Percentiles rank a stretch among this genome's conserved stretches.
Conservation (phyloP, 2,797 vertebrate species). For the Brachyrhaphis roseni region DNA sequence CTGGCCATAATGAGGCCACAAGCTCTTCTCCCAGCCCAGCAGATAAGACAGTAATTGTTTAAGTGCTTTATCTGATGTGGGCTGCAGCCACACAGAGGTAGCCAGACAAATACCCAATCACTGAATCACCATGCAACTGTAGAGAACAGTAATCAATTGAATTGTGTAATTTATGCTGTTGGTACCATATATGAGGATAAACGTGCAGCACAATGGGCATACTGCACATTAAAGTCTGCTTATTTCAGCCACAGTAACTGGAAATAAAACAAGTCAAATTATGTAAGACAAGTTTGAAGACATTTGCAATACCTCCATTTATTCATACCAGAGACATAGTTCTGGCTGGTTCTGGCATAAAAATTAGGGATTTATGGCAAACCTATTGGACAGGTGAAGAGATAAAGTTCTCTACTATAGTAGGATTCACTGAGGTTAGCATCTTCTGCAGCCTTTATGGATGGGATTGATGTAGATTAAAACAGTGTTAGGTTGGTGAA, state of each 20-base stretch:
- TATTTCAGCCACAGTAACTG: slow-evolving; percentile 5
- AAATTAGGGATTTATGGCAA: not conserved
- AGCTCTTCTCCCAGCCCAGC: slow-evolving; percentile 70
- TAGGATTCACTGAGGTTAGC: not conserved
- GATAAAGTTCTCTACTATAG: not conserved
- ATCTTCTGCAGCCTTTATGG: not conserved
- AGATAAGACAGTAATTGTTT: slow-evolving; percentile 83
- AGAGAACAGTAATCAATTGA: slow-evolving; percentile 15
- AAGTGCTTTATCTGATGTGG: slow-evolving; percentile 81
- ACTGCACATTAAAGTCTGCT: not conserved
- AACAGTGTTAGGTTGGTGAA: not conserved
- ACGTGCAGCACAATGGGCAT: not conserved
- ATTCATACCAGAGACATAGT: not conserved
- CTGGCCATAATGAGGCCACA: slow-evolving; percentile 78
- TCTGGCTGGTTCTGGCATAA: not conserved
- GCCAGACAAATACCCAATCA: slow-evolving; percentile 49
- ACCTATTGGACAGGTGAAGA: not conserved
- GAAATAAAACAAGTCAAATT: not conserved
- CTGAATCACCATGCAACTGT: slow-evolving; percentile 23
- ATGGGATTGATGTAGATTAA: not conserved
- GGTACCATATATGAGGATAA: not conserved
- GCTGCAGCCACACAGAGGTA: slow-evolving; percentile 59
- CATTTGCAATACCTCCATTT: not conserved
- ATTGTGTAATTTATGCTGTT: slow-evolving; percentile 15
- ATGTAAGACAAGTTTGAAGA: not conserved